Evolutionary conservation across 1,140 invertebrate species (phyloP).

Genomic region (Drosophila sulfurigaster): DNA sequence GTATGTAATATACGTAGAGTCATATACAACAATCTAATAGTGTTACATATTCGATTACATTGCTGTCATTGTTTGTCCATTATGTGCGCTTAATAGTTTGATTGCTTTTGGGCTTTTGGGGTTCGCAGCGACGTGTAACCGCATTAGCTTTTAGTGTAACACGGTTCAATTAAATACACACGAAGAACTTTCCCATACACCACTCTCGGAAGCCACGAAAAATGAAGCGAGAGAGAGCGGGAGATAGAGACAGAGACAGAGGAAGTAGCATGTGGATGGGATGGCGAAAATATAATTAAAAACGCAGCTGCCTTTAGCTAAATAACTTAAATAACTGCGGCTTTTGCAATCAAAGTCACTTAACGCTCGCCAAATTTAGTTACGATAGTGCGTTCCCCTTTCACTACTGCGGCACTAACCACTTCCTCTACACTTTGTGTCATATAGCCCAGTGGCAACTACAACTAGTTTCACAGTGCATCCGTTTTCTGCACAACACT

Average conservation of each 20-base stretch:
- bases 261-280: neutral
- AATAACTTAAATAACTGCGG: conserved; percentile 55
- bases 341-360: conserved; percentile 76
- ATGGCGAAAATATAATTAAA: conserved; percentile 67
- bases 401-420: conserved; percentile 1
- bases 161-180: conserved; percentile 36
- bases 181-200: neutral
- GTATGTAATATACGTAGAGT: neutral
- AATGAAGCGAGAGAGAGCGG: neutral
- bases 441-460: neutral
- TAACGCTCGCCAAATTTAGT: conserved; percentile 48
- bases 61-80: neutral
- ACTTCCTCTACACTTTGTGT: neutral
- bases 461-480: conserved; percentile 20
- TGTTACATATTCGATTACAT: neutral
- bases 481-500: conserved; percentile 57
- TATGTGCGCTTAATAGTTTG: neutral
- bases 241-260: neutral
- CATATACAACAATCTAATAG: neutral
- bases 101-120: conserved; percentile 3
- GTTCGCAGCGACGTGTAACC: conserved; percentile 14
- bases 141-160: conserved; percentile 38
- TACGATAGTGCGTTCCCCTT: conserved; percentile 30
- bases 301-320: conserved; percentile 36
- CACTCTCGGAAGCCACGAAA: conserved; percentile 1